Conservation (phyloP, 2,888 invertebrate genomes). For the Chorisops tibialis region DNA sequence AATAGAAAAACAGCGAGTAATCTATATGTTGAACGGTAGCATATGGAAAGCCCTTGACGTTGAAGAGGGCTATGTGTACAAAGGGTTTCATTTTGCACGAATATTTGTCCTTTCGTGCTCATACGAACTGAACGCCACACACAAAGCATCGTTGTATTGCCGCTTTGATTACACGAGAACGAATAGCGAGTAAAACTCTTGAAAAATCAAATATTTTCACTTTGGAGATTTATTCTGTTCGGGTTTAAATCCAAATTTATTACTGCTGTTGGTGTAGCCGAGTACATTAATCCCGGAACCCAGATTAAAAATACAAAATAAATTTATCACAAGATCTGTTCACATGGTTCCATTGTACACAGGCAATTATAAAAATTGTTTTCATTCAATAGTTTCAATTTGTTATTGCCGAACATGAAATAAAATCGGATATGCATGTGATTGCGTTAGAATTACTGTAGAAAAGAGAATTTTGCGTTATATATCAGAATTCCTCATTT, state of each 20-base stretch:
- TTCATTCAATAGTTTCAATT: too few species aligned
- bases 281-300: not conserved
- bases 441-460: too few species aligned
- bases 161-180: slow-evolving; percentile 2
- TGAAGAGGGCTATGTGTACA: slow-evolving; percentile 13
- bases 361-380: too few species aligned
- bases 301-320: not conserved
- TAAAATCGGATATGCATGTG: too few species aligned
- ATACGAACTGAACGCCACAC: not conserved
- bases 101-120: too few species aligned
- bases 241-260: slow-evolving; percentile 27
- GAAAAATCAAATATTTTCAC: slow-evolving; percentile 33
- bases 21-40: too few species aligned
- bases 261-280: not conserved
- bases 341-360: too few species aligned
- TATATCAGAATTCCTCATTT: too few species aligned
- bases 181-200: slow-evolving; percentile 27
- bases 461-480: too few species aligned
- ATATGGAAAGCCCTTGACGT: slow-evolving; percentile 6
- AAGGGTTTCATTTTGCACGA: not conserved
- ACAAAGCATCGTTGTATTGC: slow-evolving; percentile 6
- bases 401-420: too few species aligned
- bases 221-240: slow-evolving; percentile 21
- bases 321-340: too few species aligned
- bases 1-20: too few species aligned